Base-by-base conservation (phyloP, 2,888 invertebrate genomes). In the Luperina testacea region DNA sequence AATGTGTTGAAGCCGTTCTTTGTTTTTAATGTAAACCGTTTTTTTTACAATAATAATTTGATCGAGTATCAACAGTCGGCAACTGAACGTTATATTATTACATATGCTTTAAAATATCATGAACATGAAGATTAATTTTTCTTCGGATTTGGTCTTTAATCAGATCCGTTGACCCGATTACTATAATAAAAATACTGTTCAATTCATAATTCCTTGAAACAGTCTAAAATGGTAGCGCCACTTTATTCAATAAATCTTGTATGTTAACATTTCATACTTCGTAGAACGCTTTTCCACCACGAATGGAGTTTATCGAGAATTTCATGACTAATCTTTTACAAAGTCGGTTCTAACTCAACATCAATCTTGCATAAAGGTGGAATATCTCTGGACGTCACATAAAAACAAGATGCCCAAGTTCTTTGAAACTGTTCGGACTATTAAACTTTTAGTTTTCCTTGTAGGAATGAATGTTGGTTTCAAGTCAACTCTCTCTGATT, bases 251-350 rank as follows among this genome's bases (percentile, higher is more conserved):
- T 87, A 84, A 85, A 88, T 85, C 78, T 85, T 72, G 27, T 65
- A 20, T 76, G 75, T 80, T 78, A 72, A 73, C 27, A 76, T 76
- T 80, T 71, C 77, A 68, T 68, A 73, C 27, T 87, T 88, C 87
- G 72, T 72, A 77, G 89, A 89, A 87, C 53, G 72, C 57, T 85
- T 81, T 79, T 75, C 79, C 77, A 48, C 87, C 80, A 85, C 72
- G 78, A 81, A 87, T 87, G 75, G 75, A 74, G 83, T 68, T 84
- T 83, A 87, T 89, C 75, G 80, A 53, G 71, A 87, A 85, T 77
- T 68, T 45, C 61, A 84, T 89, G 89, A 88, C 81, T 89, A 89
- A 89, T 81, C 71, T 78, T 77, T 67, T 78, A 74, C 87, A 83
- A 72, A 85, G 78, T 82, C 75, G 70, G 45, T 72, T 85, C 69